phyloP scores from a whole-genome alignment of 1,140 invertebrate species.

The Uloborus diversus region DNA sequence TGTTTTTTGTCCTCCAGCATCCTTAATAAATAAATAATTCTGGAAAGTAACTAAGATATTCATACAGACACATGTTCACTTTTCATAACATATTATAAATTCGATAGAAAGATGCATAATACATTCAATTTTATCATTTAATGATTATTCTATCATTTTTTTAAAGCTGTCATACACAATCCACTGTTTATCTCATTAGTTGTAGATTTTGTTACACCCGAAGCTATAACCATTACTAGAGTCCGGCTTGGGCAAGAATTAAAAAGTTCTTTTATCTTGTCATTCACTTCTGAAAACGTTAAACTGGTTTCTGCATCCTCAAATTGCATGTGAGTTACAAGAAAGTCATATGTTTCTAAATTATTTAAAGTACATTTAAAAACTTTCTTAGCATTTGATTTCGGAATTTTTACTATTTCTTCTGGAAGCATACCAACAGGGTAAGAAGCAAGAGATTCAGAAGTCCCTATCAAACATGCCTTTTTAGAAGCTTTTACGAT shows the following conservation, averaged over 20 bases:
- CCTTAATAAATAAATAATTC: too few species aligned
- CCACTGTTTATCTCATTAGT: background rate
- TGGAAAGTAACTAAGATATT: too few species aligned
- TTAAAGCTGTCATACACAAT: slow-evolving; percentile 16
- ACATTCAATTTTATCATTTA: too few species aligned
- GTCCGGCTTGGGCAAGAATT: background rate
- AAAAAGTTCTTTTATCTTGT: background rate
- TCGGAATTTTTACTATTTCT: background rate
- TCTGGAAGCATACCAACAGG: background rate
- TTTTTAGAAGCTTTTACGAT: background rate
- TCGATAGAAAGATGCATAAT: too few species aligned
- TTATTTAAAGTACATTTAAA: slow-evolving; percentile 37
- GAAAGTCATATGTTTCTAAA: slow-evolving; percentile 55
- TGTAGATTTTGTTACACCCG: background rate
- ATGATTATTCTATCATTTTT: too few species aligned
- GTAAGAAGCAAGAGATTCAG: slow-evolving; percentile 36
- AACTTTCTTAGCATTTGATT: slow-evolving; percentile 47
- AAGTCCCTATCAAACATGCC: slow-evolving; percentile 48
- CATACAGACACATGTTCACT: too few species aligned
- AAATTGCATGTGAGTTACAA: slow-evolving; percentile 57
- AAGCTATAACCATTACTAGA: slow-evolving; percentile 19
- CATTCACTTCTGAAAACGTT: slow-evolving; percentile 2
- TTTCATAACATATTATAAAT: too few species aligned
- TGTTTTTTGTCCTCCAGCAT: too few species aligned
- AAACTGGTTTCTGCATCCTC: background rate